Evolutionary conservation across 1,140 invertebrate genomes (phyloP).

Genomic region (Gryllus bimaculatus): DNA sequence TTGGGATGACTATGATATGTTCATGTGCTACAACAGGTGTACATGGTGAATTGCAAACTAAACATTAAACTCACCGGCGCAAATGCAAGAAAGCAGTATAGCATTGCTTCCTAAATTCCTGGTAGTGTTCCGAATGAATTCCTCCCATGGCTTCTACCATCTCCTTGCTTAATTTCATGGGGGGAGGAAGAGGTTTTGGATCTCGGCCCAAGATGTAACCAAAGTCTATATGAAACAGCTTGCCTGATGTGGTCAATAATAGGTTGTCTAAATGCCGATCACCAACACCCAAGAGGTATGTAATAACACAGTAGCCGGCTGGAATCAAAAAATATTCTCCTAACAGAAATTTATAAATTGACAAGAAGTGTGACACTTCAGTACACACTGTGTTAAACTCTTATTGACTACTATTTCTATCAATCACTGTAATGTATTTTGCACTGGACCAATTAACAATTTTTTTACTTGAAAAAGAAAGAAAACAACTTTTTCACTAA

Average conservation of each 20-base stretch:
- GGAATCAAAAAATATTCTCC: conserved; percentile 23
- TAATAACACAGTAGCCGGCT: conserved; percentile 98
- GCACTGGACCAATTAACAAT: too few relatives aligned
- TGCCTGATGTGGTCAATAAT: conserved; percentile 77
- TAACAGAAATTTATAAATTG: background rate
- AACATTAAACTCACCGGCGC: conserved; percentile 46
- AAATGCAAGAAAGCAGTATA: conserved; percentile 95
- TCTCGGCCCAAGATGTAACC: conserved; percentile 97
- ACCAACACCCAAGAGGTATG: conserved; percentile 93
- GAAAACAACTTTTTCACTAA: too few relatives aligned
- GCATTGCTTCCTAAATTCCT: conserved; percentile 88
- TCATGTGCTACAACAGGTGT: too few relatives aligned
- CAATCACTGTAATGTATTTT: too few relatives aligned
- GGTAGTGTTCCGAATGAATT: conserved; percentile 82
- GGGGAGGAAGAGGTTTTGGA: conserved; percentile 94
- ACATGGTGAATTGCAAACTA: too few relatives aligned
- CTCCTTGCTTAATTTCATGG: conserved; percentile 97
- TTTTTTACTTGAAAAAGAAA: too few relatives aligned
- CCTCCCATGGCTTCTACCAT: conserved; percentile 99
- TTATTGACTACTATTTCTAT: too few relatives aligned
- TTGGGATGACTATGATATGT: too few relatives aligned
- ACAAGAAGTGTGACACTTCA: too few relatives aligned
- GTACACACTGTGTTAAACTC: too few relatives aligned
- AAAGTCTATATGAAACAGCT: conserved; percentile 98
- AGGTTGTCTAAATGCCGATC: conserved; percentile 98